A percentile compares a stretch with the other conserved stretches of the same genome.
Conservation (phyloP, 2,113 vertebrate genomes). For the Cololabis saira region DNA sequence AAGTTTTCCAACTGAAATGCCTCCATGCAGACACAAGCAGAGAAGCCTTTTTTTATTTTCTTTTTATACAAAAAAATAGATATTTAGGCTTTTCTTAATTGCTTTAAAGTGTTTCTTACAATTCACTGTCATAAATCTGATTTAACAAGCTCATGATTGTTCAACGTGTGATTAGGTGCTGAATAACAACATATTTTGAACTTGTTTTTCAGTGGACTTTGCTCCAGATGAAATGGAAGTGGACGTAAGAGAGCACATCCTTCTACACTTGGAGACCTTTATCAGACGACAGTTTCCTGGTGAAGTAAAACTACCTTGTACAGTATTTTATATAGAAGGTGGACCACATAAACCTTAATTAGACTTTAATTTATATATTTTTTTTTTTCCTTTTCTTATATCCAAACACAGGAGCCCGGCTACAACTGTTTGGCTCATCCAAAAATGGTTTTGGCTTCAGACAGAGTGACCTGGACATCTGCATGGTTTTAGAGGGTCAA, state of each 20-base stretch:
- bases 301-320: slow-evolving; percentile 56
- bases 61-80: too few relatives aligned
- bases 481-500: slow-evolving; percentile 91
- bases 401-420: slow-evolving; percentile 83
- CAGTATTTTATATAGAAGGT: neutral
- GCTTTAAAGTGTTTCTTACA: too few relatives aligned
- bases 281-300: slow-evolving; percentile 89
- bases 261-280: slow-evolving; percentile 88
- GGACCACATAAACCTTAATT: neutral
- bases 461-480: slow-evolving; percentile 95
- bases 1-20: too few relatives aligned
- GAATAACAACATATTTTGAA: too few relatives aligned
- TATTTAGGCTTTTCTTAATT: too few relatives aligned
- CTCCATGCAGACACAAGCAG: too few relatives aligned
- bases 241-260: slow-evolving; percentile 88
- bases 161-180: too few relatives aligned
- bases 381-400: neutral
- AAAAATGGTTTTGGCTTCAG: slow-evolving; percentile 97
- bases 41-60: too few relatives aligned
- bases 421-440: slow-evolving; percentile 93
- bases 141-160: too few relatives aligned
- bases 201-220: slow-evolving; percentile 81
- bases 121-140: too few relatives aligned
- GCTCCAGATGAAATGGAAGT: slow-evolving; percentile 86
- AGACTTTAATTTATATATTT: neutral